These are phyloP conservation scores for Chrysemys picta DNA, from an alignment of 2,113 vertebrate genomes.

Conservation along the genomic window DNA sequence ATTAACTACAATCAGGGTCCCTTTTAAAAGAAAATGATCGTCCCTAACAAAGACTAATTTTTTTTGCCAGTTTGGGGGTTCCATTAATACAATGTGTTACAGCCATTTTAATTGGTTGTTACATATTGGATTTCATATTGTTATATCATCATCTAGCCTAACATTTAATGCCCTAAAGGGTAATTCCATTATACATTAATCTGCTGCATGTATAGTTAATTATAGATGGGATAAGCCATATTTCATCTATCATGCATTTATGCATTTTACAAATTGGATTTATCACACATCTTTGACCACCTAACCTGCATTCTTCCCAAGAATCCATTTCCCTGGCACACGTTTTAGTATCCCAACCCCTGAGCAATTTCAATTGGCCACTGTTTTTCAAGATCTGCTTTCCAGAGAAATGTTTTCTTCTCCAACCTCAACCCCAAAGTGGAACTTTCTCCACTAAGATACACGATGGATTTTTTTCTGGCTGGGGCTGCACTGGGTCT, in stretches of 20 bases:
- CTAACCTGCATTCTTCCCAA: background rate
- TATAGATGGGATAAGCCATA: background rate
- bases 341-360: background rate
- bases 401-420: background rate
- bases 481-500: background rate
- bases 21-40: background rate
- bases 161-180: background rate
- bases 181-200: background rate
- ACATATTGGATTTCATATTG: background rate
- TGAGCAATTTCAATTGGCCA: background rate
- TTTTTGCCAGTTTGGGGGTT: background rate
- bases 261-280: no score
- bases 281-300: background rate
- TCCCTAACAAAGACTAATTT: background rate
- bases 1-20: constrained; percentile 33
- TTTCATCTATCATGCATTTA: background rate
- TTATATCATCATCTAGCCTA: background rate
- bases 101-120: background rate
- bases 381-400: background rate
- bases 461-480: background rate
- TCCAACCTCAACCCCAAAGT: background rate
- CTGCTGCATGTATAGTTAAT: background rate
- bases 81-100: constrained; percentile 41
- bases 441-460: background rate
- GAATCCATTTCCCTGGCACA: background rate